These are phyloP conservation scores for Acrobasis repandana DNA, from an alignment of 2,888 invertebrate genomes.

Conservation along the genomic window DNA sequence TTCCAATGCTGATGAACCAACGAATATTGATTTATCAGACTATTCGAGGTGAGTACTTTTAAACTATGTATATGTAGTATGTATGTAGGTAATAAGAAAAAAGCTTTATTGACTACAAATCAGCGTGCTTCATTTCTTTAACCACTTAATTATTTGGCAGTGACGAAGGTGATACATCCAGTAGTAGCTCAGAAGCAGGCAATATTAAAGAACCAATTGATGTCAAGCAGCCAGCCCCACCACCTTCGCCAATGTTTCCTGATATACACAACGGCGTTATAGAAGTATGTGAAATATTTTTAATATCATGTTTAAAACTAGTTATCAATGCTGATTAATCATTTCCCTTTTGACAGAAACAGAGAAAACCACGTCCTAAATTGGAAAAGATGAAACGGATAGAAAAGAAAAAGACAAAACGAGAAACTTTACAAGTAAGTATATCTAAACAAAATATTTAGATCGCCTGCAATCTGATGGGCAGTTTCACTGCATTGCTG, in stretches of 20 bases:
- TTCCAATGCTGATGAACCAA: slow-evolving; percentile 94
- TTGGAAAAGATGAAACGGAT: slow-evolving; percentile 73
- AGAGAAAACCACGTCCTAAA: slow-evolving; percentile 60
- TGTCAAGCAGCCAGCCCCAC: slow-evolving; percentile 82
- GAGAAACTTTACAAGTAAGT: slow-evolving; percentile 83
- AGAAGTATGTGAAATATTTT: slow-evolving; percentile 43
- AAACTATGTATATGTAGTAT: no score
- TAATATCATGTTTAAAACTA: background rate
- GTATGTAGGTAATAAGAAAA: no score
- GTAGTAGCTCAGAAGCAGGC: slow-evolving; percentile 87
- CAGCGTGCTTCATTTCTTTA: background rate
- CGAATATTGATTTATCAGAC: slow-evolving; percentile 92
- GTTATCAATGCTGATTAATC: background rate
- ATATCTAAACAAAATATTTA: background rate
- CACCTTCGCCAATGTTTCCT: slow-evolving; percentile 86
- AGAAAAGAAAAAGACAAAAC: slow-evolving; percentile 71
- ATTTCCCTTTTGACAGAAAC: slow-evolving; percentile 52
- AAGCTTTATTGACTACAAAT: background rate
- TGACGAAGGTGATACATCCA: slow-evolving; percentile 91
- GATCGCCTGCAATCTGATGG: background rate
- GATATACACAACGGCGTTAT: slow-evolving; percentile 58
- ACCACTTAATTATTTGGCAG: slow-evolving; percentile 63
- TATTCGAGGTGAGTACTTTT: slow-evolving; percentile 92
- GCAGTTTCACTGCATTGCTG: no score
- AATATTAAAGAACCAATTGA: slow-evolving; percentile 80